Percentiles rank a stretch among this genome's conserved stretches.
Conservation (phyloP, 2,888 invertebrate species). For the Cantharis rufa region DNA sequence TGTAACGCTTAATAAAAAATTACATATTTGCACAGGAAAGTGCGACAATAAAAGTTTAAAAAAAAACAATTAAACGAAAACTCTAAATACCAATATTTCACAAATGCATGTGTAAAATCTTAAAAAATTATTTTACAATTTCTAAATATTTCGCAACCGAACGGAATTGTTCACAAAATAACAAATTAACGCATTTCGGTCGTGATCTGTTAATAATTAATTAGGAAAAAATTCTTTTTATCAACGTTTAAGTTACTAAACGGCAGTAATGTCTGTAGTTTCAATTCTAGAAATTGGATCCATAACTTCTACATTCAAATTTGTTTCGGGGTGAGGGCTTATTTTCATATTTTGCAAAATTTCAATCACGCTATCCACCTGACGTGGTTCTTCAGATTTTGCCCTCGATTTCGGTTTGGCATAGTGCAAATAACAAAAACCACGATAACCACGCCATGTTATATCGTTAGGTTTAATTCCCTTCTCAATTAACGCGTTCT, state of each 20-base stretch:
- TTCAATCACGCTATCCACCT: constrained; percentile 58
- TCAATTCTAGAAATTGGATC: constrained; percentile 60
- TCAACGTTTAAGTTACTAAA: constrained; percentile 42
- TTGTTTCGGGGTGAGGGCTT: constrained; percentile 47
- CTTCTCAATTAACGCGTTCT: constrained; percentile 72
- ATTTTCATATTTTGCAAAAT: constrained; percentile 57
- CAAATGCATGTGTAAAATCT: background rate
- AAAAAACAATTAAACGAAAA: background rate
- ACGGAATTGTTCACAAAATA: background rate
- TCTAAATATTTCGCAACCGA: background rate
- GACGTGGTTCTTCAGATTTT: constrained; percentile 22
- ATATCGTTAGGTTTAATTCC: constrained; percentile 78
- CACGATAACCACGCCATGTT: constrained; percentile 63
- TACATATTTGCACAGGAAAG: background rate
- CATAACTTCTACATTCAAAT: constrained; percentile 56
- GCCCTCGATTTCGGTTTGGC: constrained; percentile 61
- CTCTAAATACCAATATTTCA: background rate
- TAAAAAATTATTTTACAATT: background rate
- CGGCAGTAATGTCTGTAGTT: constrained; percentile 58
- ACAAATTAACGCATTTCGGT: background rate
- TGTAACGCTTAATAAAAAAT: background rate
- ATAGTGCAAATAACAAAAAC: constrained; percentile 69
- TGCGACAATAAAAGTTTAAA: background rate
- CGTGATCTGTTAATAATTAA: background rate
- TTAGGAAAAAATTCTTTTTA: background rate